A percentile compares a stretch with the other conserved stretches of the same genome.
phyloP scores from a whole-genome alignment of 2,113 vertebrate genomes.

The Oreotrochilus melanogaster region DNA sequence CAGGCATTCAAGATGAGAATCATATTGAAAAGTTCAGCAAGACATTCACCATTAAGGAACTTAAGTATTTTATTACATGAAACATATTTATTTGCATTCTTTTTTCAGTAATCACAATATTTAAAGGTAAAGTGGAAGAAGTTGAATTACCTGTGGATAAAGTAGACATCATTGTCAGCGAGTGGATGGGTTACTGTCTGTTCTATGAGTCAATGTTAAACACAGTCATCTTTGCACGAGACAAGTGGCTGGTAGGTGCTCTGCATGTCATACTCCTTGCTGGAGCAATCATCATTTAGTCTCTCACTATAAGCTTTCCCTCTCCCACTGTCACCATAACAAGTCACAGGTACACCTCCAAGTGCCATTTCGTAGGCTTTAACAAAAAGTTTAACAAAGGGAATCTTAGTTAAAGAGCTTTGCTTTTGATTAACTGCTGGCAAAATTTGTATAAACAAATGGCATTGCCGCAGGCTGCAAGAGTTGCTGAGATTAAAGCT shows the following conservation, averaged over 20 bases:
- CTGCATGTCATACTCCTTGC: background rate
- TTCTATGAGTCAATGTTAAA: conserved; percentile 99
- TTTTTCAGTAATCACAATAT: conserved; percentile 96
- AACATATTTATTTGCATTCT: conserved; percentile 56
- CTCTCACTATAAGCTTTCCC: background rate
- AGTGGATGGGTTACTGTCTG: conserved; percentile 99
- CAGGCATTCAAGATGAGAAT: background rate
- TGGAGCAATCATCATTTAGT: background rate
- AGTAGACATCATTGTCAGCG: conserved; percentile 98
- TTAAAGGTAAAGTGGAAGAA: conserved; percentile 97
- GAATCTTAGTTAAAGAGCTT: background rate
- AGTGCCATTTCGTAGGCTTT: background rate
- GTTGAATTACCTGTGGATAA: conserved; percentile 95
- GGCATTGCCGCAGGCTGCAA: background rate
- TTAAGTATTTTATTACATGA: conserved; percentile 60
- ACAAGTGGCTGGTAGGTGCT: conserved; percentile 96
- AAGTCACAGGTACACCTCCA: background rate
- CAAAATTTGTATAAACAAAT: background rate
- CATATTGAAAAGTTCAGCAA: background rate
- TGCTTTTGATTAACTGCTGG: background rate
- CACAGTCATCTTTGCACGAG: conserved; percentile 96
- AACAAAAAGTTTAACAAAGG: background rate
- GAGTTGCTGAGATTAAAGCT: conserved; percentile 34
- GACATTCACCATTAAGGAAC: background rate
- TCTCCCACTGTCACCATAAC: background rate